These are phyloP conservation scores for Notospermus geniculatus DNA, from an alignment of 1,140 invertebrate genomes.

Conservation along the genomic window DNA sequence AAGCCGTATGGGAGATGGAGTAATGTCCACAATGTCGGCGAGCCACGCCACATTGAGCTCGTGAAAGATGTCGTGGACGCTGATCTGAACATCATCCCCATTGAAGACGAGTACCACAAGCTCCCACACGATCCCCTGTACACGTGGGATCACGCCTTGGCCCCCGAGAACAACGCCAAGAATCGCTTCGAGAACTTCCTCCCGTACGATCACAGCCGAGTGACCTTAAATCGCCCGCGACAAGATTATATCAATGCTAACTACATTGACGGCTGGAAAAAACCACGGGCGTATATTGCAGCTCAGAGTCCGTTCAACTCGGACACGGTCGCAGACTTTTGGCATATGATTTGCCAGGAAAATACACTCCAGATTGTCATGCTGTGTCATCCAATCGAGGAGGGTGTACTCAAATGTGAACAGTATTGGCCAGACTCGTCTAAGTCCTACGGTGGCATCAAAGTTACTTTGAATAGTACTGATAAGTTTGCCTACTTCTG, in stretches of 20 bases:
- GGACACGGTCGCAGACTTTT: slow-evolving; percentile 49
- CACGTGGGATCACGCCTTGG: slow-evolving; percentile 29
- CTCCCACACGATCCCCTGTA: slow-evolving; percentile 35
- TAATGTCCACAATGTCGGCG: slow-evolving; percentile 2
- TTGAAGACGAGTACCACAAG: slow-evolving; percentile 45
- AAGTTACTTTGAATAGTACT: slow-evolving; percentile 32
- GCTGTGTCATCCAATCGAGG: slow-evolving; percentile 46
- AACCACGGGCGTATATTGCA: slow-evolving; percentile 43
- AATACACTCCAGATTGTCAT: slow-evolving; percentile 44
- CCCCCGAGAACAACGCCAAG: slow-evolving; percentile 28
- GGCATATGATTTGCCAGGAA: slow-evolving; percentile 48
- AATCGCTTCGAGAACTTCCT: slow-evolving; percentile 50
- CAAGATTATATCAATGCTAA: slow-evolving; percentile 96
- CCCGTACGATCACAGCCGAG: slow-evolving; percentile 48
- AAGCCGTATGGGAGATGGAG: slow-evolving; percentile 8
- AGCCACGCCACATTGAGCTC: background rate
- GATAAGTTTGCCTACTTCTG: slow-evolving; percentile 42
- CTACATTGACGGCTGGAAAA: slow-evolving; percentile 43
- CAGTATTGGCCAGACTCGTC: slow-evolving; percentile 52
- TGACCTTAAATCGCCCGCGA: slow-evolving; percentile 27
- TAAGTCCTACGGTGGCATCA: slow-evolving; percentile 34
- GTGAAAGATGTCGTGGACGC: slow-evolving; percentile 1
- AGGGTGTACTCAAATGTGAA: slow-evolving; percentile 52
- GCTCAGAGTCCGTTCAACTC: slow-evolving; percentile 52
- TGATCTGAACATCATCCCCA: slow-evolving; percentile 21